Evolutionary conservation across 2,888 invertebrate species (phyloP), one percentile per base, ranked within the genome.

Genomic region (Aproaerema taeniolella): DNA sequence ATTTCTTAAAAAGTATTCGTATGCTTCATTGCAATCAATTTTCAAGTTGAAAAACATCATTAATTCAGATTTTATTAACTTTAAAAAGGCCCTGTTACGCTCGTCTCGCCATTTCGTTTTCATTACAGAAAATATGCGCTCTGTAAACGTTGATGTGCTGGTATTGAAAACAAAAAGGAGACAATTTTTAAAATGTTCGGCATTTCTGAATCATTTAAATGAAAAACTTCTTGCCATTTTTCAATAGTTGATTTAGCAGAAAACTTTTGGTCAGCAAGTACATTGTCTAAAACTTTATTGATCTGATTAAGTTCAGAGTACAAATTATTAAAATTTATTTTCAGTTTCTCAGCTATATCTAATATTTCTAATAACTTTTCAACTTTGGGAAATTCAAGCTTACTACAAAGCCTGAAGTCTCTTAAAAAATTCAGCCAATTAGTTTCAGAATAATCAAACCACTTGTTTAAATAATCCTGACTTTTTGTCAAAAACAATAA

Each of bases 111-210:
- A 35, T 10, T 35, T 35, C 2, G 14, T 12, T 2, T 35, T 40
- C 30, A 34, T 35, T 9, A 34, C 17, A 24, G 34, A 40, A 32
- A 40, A 40, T 28, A 40, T 9, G 13, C 28, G 34, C 14, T 40
- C 40, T 10, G 30, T 40, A 15, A 34, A 40, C 2, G 40, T 35
- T 17, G 40, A 40, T 12, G 35, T 34, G 40, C 40, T 9, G 40
- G 30, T 11, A 40, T 26, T 2, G 34, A 35, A n/a, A 40, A 10
- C 3, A 40, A 9, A 13, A 25, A 40, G 2, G 34, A 40, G 5
- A 40, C 14, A 24, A 34, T 29, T 35, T 40, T 40, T 3, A 20
- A 38, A n/a, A 38, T 31, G 15, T 31, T 31, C 4, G 31, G 31
- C 9, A 31, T 16, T 9, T 38, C 31, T 12, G 20, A 29, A n/a